phyloP scores from a whole-genome alignment of 2,113 vertebrate genomes.

The Drymodes brunneopygia region DNA sequence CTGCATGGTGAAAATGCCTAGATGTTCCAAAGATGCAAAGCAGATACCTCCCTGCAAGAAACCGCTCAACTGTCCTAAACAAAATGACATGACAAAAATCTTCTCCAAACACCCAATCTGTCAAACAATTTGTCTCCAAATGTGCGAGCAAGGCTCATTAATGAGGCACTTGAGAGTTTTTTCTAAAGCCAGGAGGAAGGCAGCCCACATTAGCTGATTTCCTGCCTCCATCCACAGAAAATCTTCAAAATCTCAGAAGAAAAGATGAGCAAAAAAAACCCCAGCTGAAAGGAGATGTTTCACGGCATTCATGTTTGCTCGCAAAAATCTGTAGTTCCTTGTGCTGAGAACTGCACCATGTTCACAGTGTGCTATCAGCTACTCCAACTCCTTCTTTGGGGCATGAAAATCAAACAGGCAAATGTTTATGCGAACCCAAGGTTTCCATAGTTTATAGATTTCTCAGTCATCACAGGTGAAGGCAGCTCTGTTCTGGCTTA shows the following conservation, averaged over 20 bases:
- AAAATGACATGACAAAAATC: neutral
- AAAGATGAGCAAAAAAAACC: neutral
- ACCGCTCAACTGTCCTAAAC: neutral
- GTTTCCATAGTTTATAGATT: neutral
- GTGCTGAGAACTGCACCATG: neutral
- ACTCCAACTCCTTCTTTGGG: neutral
- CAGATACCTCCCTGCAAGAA: neutral
- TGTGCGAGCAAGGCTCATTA: neutral
- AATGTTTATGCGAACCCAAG: neutral
- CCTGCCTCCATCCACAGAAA: neutral
- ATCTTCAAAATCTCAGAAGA: neutral
- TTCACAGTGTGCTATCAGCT: neutral
- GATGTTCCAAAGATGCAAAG: neutral
- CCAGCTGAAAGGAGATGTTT: neutral
- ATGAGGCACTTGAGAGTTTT: neutral
- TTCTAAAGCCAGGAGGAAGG: neutral
- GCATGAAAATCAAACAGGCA: neutral
- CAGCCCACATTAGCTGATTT: neutral
- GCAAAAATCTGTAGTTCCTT: neutral
- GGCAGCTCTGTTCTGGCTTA: neutral
- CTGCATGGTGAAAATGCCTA: neutral
- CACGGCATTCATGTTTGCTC: accelerated
- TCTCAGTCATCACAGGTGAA: neutral
- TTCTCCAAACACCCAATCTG: neutral
- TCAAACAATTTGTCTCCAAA: neutral